A percentile compares a stretch with the other conserved stretches of the same genome.
phyloP scores from a whole-genome alignment of 2,797 vertebrate species.

The Typhlichthys eigenmanni region DNA sequence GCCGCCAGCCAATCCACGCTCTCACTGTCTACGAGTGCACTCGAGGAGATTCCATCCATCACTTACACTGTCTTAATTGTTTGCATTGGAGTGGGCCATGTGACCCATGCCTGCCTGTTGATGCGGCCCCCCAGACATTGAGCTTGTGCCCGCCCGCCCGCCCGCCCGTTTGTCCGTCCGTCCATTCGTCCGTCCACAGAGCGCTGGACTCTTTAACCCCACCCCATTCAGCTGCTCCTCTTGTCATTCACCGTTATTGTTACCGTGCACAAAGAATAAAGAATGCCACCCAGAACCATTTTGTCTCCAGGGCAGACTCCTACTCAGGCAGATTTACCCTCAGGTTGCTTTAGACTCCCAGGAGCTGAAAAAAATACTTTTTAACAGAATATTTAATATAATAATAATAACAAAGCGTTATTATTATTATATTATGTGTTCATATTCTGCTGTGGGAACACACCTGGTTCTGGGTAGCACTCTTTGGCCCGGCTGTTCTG shows the following conservation, averaged over 20 bases:
- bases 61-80: constrained; percentile 72
- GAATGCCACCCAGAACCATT: constrained; percentile 67
- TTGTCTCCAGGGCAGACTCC: constrained; percentile 67
- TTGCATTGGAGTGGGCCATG: constrained; percentile 72
- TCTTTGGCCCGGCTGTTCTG: constrained; percentile 71
- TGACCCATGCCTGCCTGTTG: constrained; percentile 72
- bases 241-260: constrained; percentile 67
- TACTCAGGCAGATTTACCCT: constrained; percentile 22
- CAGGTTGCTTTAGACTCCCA: constrained; percentile 27
- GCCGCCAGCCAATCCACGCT: constrained; percentile 72
- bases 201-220: constrained; percentile 70
- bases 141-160: constrained; percentile 64
- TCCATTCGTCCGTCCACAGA: constrained; percentile 60
- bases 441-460: constrained; percentile 63
- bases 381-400: too few relatives aligned
- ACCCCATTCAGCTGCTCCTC: constrained; percentile 65
- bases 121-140: constrained; percentile 62
- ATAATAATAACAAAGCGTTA: too few relatives aligned
- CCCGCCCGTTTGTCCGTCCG: constrained; percentile 60
- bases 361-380: constrained; percentile 16
- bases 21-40: constrained; percentile 72
- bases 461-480: constrained; percentile 66
- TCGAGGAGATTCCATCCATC: constrained; percentile 76
- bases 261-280: constrained; percentile 70
- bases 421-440: too few relatives aligned